These are phyloP conservation scores for Arrhamphus sclerolepis DNA, from an alignment of 2,797 vertebrate species.

Conservation along the genomic window DNA sequence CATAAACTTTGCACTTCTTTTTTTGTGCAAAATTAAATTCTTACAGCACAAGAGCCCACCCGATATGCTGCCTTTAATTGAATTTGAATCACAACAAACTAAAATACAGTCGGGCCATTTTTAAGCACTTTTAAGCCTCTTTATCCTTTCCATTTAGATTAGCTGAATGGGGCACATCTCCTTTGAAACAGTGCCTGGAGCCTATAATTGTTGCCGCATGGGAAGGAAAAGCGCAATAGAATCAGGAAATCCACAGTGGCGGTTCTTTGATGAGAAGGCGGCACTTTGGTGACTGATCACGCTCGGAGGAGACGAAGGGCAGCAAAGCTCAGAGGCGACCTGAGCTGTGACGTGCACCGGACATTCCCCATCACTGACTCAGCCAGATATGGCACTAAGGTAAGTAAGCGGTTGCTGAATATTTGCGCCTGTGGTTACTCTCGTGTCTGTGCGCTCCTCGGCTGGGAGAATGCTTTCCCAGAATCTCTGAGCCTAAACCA, in stretches of 20 bases:
- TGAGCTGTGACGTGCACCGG: slow-evolving; percentile 28
- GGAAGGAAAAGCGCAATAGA: slow-evolving; percentile 43
- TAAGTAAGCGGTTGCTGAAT: slow-evolving; percentile 36
- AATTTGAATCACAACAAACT: slow-evolving; percentile 27
- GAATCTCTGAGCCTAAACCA: slow-evolving; percentile 42
- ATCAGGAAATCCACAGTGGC: slow-evolving; percentile 49
- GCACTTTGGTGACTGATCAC: slow-evolving; percentile 36
- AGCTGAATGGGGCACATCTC: slow-evolving; percentile 42
- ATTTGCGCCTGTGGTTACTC: slow-evolving; percentile 31
- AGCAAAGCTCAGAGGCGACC: slow-evolving; percentile 40
- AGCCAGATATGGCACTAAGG: slow-evolving; percentile 31
- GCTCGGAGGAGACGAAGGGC: slow-evolving; percentile 41
- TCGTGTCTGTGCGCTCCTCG: slow-evolving; percentile 35
- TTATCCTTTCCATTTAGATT: slow-evolving; percentile 61
- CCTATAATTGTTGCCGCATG: slow-evolving; percentile 72
- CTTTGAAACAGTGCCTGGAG: slow-evolving; percentile 65
- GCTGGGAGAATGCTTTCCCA: slow-evolving; percentile 55
- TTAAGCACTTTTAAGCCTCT: slow-evolving; percentile 44
- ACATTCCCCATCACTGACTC: slow-evolving; percentile 60
- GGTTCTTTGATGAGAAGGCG: slow-evolving; percentile 53
- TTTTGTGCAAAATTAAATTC: background rate
- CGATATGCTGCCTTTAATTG: slow-evolving; percentile 27
- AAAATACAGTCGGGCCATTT: slow-evolving; percentile 36
- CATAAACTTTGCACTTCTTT: background rate
- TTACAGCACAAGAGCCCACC: slow-evolving; percentile 9